Conservation (phyloP, 2,113 vertebrate genomes). For the Seriola aureovittata region DNA sequence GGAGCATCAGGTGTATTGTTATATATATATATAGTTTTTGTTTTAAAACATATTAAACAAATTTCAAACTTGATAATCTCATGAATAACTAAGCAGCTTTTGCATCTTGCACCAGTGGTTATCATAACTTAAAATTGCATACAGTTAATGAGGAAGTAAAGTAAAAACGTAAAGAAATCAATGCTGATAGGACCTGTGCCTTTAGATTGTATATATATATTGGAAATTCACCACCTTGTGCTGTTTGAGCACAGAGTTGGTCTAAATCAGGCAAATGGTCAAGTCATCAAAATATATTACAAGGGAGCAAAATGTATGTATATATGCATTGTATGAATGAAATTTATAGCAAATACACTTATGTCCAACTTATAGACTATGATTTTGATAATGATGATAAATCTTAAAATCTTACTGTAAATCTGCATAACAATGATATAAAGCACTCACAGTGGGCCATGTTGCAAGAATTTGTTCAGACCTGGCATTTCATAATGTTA, state of each 20-base stretch:
- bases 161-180: not conserved
- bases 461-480: not conserved
- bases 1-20: not conserved
- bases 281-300: not conserved
- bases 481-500: slow-evolving; percentile 20
- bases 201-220: not conserved
- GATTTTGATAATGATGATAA: not conserved
- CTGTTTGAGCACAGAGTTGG: not conserved
- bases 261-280: not conserved
- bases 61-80: not conserved
- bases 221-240: not conserved
- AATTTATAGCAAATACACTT: not conserved
- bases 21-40: not conserved
- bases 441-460: not conserved
- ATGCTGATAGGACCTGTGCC: not conserved
- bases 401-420: not conserved
- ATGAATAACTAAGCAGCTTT: not conserved
- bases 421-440: not conserved
- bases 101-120: not conserved
- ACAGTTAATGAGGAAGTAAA: not conserved
- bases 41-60: not conserved
- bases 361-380: not conserved
- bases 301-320: not conserved
- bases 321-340: not conserved
- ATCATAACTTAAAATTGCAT: not conserved